Conservation (phyloP, 2,113 vertebrate genomes). For the Puma concolor region DNA sequence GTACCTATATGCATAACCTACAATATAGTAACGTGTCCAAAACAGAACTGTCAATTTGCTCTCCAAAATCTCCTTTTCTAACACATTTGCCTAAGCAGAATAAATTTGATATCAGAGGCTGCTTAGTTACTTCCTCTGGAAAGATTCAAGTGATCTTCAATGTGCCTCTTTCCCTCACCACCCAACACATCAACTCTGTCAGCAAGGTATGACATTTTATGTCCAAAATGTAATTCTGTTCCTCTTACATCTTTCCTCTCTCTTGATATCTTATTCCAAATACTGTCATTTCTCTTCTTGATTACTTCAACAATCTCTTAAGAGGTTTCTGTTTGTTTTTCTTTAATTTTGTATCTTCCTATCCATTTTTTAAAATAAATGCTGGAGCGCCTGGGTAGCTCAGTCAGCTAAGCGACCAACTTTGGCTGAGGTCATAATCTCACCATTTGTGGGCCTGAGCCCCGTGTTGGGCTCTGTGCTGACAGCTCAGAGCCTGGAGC, state of each 20-base stretch:
- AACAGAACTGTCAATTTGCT: neutral
- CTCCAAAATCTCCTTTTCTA: neutral
- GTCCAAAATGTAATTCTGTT: neutral
- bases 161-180: neutral
- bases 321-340: neutral
- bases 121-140: neutral
- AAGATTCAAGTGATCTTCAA: neutral
- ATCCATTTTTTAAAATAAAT: neutral
- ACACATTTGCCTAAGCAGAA: neutral
- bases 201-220: neutral
- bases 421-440: too few relatives aligned
- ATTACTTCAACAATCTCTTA: neutral
- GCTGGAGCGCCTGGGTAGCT: neutral
- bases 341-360: neutral
- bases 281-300: neutral
- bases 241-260: neutral
- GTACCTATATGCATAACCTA: neutral
- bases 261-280: neutral
- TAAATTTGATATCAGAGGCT: neutral
- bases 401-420: too few relatives aligned
- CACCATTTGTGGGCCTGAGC: too few relatives aligned
- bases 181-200: neutral
- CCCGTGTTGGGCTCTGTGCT: too few relatives aligned
- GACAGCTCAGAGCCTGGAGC: too few relatives aligned
- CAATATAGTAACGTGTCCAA: neutral